Evolutionary conservation across 23 tunicate genomes (phyloP).

Genomic region (Halocynthia roretzi): DNA sequence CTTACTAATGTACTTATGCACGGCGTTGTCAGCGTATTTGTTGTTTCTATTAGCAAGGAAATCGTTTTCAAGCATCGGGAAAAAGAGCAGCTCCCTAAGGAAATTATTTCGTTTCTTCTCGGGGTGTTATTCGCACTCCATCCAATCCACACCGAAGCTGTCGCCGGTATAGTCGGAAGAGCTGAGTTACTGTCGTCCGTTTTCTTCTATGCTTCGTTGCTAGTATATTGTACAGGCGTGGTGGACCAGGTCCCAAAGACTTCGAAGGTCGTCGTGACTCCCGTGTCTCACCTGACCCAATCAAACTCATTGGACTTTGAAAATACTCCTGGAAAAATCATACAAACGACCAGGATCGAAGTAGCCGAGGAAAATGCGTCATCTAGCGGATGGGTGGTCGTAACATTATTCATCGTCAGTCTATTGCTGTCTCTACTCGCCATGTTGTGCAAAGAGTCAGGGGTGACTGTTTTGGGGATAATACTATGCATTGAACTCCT

Average conservation of each 20-base stretch:
- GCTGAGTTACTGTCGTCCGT: constrained; percentile 74
- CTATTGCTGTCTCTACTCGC: constrained; percentile 3
- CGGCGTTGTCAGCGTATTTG: constrained; percentile 23
- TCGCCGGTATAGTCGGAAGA: constrained; percentile 55
- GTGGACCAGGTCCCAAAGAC: too few relatives aligned
- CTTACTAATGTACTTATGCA: constrained; percentile 40
- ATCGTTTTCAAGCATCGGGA: constrained; percentile 6
- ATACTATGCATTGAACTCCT: constrained; percentile 7
- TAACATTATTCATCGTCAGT: neutral
- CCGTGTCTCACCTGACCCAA: too few relatives aligned
- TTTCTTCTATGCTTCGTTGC: constrained; percentile 38
- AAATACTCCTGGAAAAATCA: too few relatives aligned
- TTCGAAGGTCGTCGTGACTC: too few relatives aligned
- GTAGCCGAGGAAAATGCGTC: too few relatives aligned
- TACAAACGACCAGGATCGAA: too few relatives aligned
- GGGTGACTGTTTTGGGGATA: constrained; percentile 22
- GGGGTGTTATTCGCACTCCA: constrained; percentile 60
- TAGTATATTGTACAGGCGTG: neutral
- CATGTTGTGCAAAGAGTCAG: constrained; percentile 36
- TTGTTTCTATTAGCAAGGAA: constrained; percentile 24
- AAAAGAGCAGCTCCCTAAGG: too few relatives aligned
- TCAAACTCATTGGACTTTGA: too few relatives aligned
- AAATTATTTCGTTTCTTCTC: neutral
- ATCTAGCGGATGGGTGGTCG: too few relatives aligned
- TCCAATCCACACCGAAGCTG: constrained; percentile 87